These are phyloP conservation scores for Rhineura floridana DNA, from an alignment of 2,113 vertebrate genomes.

Conservation along the genomic window DNA sequence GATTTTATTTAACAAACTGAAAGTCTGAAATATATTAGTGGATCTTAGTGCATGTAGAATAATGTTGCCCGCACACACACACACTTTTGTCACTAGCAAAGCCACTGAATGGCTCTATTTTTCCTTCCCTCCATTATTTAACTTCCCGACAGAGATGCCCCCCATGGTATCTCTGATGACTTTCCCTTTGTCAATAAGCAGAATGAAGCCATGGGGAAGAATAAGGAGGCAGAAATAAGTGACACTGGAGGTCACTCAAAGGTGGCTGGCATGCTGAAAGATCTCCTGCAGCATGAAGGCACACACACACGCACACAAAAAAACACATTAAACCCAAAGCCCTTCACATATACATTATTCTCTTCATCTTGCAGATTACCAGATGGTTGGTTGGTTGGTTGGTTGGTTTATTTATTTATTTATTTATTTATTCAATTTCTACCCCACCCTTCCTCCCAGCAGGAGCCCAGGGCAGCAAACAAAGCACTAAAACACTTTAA, in stretches of 20 bases:
- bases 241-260: background rate
- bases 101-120: background rate
- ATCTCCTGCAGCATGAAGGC: background rate
- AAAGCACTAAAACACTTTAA: too few species aligned
- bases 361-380: background rate
- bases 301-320: too few species aligned
- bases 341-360: background rate
- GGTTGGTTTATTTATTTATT: too few species aligned
- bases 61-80: background rate
- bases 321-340: background rate
- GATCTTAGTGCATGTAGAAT: background rate
- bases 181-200: background rate
- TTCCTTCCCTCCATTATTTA: background rate
- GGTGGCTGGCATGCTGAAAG: background rate
- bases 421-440: too few species aligned
- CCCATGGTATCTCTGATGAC: background rate
- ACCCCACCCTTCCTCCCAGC: too few species aligned
- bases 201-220: background rate
- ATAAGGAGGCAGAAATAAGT: background rate
- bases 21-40: too few species aligned
- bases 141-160: background rate
- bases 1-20: background rate
- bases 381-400: too few species aligned
- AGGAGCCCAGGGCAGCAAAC: too few species aligned
- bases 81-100: background rate